Base-by-base conservation (phyloP, 1,140 invertebrate genomes). In the Lanistes nyassanus region DNA sequence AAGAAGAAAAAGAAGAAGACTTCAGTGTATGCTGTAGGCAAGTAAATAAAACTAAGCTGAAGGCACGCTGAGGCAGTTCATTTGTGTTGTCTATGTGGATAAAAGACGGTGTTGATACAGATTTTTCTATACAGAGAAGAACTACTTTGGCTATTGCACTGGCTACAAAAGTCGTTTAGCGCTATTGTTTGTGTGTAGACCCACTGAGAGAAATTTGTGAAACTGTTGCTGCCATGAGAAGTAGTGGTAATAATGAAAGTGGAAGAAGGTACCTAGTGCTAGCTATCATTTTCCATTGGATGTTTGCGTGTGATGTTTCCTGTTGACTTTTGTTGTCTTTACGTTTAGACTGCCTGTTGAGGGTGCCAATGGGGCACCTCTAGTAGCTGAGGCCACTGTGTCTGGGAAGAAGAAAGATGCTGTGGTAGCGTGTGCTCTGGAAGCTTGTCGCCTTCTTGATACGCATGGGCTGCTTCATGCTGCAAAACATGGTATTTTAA, bases 351-450 rank as follows among this genome's bases (percentile, higher is more conserved):
- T 95, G 60, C 97, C 97, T 0, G 90, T 98, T 26, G 95, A 97
- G 78, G 93, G 93, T 81, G 90, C 93, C 3, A 91, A 91, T 80
- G 95, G 95, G 5, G 90, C 92, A 64, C 91, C 93, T 0, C 90
- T 97, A 0, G 90, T 93, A 69, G 96, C 96, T 0, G 95, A 98
- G 90, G 94, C 94, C 11, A 90, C 94, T 21, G 94, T 97, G 51
- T 94, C 94, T 77, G 96, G 96, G 0, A 97, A 97, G 86, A 99
- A 98, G 87, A 98, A 97, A 88, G 97, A 99, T 87, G 95, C 95
- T 7, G 95, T 98, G 0, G 88, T 95, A 13, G 95, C 97, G 73
- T 98, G 96, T 89, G 97, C 97, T 2, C 86, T 99, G 36, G 97
- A 99, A 91, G 97, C 97, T 0, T 99, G 97, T 88, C 90, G 95